A percentile compares a stretch with the other conserved stretches of the same genome.
These are phyloP conservation scores for Amphiprion clarkii DNA, from an alignment of 2,797 vertebrate genomes.

Conservation along the genomic window DNA sequence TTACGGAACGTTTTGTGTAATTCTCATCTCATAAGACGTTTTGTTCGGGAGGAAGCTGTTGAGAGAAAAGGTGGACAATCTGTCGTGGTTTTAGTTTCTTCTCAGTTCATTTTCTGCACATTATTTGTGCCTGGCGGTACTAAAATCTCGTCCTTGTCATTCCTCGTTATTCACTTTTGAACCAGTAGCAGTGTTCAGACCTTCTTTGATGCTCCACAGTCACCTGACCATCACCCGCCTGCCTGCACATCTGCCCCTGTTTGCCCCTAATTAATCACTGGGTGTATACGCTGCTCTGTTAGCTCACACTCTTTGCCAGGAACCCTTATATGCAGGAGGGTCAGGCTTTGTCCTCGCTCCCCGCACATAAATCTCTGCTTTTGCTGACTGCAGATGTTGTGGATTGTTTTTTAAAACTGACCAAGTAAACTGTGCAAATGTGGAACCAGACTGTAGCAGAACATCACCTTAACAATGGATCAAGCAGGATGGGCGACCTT, in stretches of 20 bases:
- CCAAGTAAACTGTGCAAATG: neutral
- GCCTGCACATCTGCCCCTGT: slow-evolving; percentile 1
- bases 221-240: slow-evolving; percentile 16
- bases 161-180: neutral
- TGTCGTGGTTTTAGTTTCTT: neutral
- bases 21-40: neutral
- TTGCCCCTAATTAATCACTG: neutral
- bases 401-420: neutral
- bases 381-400: neutral
- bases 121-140: neutral
- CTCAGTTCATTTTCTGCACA: neutral
- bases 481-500: no score
- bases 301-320: neutral
- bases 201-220: neutral
- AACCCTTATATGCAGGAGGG: neutral
- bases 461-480: no score
- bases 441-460: no score
- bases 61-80: neutral
- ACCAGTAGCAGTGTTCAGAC: neutral
- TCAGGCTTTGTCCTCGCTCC: neutral
- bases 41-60: neutral
- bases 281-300: neutral
- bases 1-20: slow-evolving; percentile 9
- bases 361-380: neutral
- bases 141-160: neutral